Conservation (phyloP, 2,797 vertebrate species). For the Pseudocheirus occidentalis region DNA sequence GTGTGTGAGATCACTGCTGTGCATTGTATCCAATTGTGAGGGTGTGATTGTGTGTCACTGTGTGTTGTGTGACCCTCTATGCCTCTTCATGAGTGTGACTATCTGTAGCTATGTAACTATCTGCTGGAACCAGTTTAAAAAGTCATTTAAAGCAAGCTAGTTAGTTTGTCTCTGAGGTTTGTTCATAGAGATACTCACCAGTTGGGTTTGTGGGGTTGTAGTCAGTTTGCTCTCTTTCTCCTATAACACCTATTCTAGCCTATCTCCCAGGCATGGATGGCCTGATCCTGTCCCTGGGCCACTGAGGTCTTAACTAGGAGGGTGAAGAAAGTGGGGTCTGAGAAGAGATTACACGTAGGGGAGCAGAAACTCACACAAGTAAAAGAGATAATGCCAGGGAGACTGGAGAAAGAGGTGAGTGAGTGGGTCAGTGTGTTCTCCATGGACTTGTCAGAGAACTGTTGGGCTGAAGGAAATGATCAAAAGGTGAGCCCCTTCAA, state of each 20-base stretch:
- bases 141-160: background rate
- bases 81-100: background rate
- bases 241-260: background rate
- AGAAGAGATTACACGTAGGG: background rate
- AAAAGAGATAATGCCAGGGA: background rate
- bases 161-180: background rate
- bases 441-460: background rate
- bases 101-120: constrained; percentile 2
- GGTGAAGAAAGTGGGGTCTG: background rate
- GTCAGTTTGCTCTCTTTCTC: background rate
- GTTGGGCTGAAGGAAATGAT: background rate
- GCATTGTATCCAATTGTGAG: background rate
- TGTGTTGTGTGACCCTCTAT: background rate
- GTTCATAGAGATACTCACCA: background rate
- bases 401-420: background rate
- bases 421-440: background rate
- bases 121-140: background rate
- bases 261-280: background rate
- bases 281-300: background rate
- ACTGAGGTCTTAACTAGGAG: background rate
- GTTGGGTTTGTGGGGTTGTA: background rate
- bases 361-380: constrained; percentile 14
- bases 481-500: background rate
- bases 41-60: background rate
- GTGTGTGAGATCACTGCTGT: background rate